A percentile compares a stretch with the other conserved stretches of the same genome.
Evolutionary conservation across 2,888 invertebrate genomes (phyloP).

Genomic region (Terebella lapidaria): DNA sequence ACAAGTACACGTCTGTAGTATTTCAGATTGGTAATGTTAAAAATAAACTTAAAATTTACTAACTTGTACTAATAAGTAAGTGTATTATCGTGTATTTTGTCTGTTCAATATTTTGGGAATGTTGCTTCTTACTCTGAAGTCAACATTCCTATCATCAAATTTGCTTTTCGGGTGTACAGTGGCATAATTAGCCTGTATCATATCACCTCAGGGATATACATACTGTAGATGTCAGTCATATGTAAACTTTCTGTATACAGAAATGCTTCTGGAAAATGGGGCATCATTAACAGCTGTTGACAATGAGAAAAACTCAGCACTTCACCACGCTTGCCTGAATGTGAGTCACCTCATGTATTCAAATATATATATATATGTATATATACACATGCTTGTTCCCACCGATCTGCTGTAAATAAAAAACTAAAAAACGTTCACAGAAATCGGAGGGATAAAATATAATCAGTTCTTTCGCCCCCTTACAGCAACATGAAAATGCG

Average conservation of each 20-base stretch:
- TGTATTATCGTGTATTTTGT: too few species aligned
- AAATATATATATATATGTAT: too few species aligned
- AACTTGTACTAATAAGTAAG: too few species aligned
- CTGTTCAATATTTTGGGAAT: too few species aligned
- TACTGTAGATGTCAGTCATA: not conserved
- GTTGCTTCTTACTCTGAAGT: too few species aligned
- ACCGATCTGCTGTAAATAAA: too few species aligned
- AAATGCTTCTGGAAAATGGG: conserved; percentile 58
- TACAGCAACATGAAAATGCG: conserved; percentile 57
- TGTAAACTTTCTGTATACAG: conserved; percentile 42
- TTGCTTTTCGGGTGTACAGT: not conserved
- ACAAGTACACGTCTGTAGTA: not conserved
- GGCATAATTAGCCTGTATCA: not conserved
- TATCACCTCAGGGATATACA: not conserved
- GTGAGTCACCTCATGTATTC: conserved; percentile 49
- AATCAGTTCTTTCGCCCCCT: too few species aligned
- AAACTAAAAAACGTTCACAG: too few species aligned
- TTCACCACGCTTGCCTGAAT: conserved; percentile 62
- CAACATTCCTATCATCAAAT: too few species aligned
- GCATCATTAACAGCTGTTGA: conserved; percentile 58
- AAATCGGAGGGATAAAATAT: too few species aligned
- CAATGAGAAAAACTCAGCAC: conserved; percentile 60
- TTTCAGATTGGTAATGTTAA: not conserved
- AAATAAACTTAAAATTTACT: too few species aligned
- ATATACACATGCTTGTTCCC: too few species aligned